phyloP scores from a whole-genome alignment of 2,113 vertebrate species.

The Megaceryle torquata region DNA sequence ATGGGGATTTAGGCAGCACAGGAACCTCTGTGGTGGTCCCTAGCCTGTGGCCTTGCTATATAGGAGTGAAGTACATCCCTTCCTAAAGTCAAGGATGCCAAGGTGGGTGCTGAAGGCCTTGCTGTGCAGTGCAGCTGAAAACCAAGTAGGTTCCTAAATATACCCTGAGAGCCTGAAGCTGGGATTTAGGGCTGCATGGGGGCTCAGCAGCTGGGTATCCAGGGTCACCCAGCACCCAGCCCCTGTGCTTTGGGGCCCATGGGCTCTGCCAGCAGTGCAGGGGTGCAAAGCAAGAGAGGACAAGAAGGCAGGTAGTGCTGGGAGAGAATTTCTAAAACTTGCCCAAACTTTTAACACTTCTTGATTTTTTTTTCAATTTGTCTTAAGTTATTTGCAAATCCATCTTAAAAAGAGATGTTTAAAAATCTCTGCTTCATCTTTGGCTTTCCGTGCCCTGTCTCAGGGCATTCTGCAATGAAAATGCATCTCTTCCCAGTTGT shows the following conservation, averaged over 20 bases:
- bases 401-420: not conserved
- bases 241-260: not conserved
- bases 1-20: rapidly evolving
- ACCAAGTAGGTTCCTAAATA: not conserved
- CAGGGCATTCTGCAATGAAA: not conserved
- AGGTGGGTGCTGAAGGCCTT: not conserved
- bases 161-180: not conserved
- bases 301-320: not conserved
- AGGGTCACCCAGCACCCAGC: not conserved
- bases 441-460: not conserved
- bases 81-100: not conserved
- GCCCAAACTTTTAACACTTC: not conserved
- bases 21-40: not conserved
- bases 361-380: not conserved
- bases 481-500: not conserved
- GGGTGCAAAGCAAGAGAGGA: not conserved
- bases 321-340: not conserved
- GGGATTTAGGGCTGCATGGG: not conserved
- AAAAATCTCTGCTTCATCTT: not conserved
- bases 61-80: not conserved
- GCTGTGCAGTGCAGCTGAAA: not conserved
- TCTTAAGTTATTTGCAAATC: not conserved
- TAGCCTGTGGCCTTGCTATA: rapidly evolving
- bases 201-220: rapidly evolving
- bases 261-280: not conserved